Base-by-base conservation (phyloP, 1,140 invertebrate genomes). In the Caligus rogercresseyi region DNA sequence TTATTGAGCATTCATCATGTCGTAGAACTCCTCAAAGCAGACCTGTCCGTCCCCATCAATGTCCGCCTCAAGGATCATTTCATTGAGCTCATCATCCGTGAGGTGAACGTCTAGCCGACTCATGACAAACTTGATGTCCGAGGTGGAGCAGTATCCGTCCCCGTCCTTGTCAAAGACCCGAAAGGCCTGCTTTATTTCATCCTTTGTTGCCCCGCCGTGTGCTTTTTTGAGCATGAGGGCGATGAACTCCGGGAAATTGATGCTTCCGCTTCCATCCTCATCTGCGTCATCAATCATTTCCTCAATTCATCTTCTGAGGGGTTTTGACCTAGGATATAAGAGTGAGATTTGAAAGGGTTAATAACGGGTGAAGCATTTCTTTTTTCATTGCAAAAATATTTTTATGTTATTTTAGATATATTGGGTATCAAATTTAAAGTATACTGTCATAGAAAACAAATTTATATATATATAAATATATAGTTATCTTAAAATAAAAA, bases 1-100 rank as follows among this genome's bases (percentile, higher is more conserved):
- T n/a, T 24, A 65, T n/a, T 54, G 25, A 18, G 54, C 64, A 18
- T 31, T 64, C 67, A 68, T 68, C 53, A 67, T 63, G 0, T 66
- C 54, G n/a, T 67, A 61, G 16, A 68, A 68, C 53, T 68, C 66
- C 16, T 92, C 89, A 78, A 96, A 98, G 82, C 95, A 93, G 76
- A 97, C 92, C 80, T 96, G 91, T 67, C 93, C 93, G 76, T 97
- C 94, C 69, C 92, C 91, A 75, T 95, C 91, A 76, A 97, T 94
- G 79, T 96, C 92, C 69, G 92, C 92, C 78, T 95, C 91, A 72
- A 89, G 81, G 73, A 97, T 93, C 87, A 98, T 95, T 78, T 97
- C 92, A 74, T 95, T 89, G 20, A 68, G 64, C 26, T 68, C 68
- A 14, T 68, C 68, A 20, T 67, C 64, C 3, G 68, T 58, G 2